Conservation (phyloP, 2,888 invertebrate genomes). For the Xanthorhoe spadicearia region DNA sequence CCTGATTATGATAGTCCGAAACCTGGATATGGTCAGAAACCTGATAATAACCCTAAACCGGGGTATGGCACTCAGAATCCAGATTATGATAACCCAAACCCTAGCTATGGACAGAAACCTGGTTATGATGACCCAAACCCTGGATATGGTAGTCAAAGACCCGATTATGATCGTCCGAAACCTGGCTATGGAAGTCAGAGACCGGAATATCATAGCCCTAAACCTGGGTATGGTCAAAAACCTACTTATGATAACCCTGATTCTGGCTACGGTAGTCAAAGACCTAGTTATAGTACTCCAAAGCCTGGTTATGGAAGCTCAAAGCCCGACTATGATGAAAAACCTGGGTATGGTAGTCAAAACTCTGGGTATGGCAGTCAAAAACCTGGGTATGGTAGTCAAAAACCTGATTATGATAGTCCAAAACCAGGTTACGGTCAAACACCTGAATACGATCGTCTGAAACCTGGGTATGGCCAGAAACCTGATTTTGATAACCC, state of each 20-base stretch:
- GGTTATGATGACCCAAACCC: conserved; percentile 26
- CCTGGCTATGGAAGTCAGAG: conserved; percentile 32
- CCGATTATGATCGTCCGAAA: conserved; percentile 28
- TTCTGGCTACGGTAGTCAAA: conserved; percentile 31
- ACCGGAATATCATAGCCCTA: conserved; percentile 22
- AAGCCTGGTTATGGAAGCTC: conserved; percentile 32
- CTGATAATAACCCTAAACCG: conserved; percentile 23
- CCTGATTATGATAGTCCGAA: conserved; percentile 30
- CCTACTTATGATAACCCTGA: conserved; percentile 31
- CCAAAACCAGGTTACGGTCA: conserved; percentile 32
- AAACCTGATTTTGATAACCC: conserved; percentile 25
- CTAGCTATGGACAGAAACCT: conserved; percentile 21
- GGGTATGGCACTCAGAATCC: conserved; percentile 30
- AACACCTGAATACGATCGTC: conserved; percentile 28
- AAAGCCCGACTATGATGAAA: conserved; percentile 21
- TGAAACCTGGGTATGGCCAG: conserved; percentile 30
- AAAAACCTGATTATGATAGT: conserved; percentile 17
- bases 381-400: conserved; percentile 31
- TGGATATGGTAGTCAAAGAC: conserved; percentile 30
- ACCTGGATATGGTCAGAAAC: conserved; percentile 24
- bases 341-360: conserved; percentile 30
- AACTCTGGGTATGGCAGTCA: conserved; percentile 18
- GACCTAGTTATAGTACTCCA: conserved; percentile 15
- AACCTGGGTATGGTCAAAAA: conserved; percentile 36
- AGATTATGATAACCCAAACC: conserved; percentile 30